phyloP scores from a whole-genome alignment of 2,113 vertebrate species.

The Puntigrus tetrazona region DNA sequence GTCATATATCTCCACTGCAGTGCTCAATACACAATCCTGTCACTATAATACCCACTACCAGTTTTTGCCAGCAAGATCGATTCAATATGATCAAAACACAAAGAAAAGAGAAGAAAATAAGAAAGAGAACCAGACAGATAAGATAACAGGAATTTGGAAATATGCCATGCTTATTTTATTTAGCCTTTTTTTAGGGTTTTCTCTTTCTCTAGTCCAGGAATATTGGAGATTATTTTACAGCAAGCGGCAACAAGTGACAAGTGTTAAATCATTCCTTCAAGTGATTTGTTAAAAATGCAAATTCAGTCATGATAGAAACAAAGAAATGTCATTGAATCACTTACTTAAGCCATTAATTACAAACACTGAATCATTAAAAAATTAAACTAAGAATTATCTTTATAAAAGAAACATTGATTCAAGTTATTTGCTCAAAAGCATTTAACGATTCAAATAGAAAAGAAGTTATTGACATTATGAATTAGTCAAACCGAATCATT shows the following conservation, averaged over 20 bases:
- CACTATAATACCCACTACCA: background rate
- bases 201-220: too few relatives aligned
- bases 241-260: background rate
- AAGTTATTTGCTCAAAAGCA: background rate
- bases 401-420: background rate
- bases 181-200: background rate
- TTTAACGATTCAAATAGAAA: background rate
- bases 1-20: slow-evolving; percentile 4
- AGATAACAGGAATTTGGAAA: background rate
- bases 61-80: background rate
- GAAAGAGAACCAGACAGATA: background rate
- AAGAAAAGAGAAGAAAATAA: background rate
- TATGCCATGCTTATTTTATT: background rate
- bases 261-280: background rate
- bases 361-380: background rate
- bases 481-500: background rate
- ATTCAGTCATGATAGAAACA: background rate
- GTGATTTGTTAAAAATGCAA: background rate
- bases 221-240: background rate
- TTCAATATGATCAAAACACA: background rate
- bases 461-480: background rate
- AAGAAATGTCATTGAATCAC: background rate
- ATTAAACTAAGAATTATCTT: background rate
- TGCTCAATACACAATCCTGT: background rate
- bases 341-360: background rate